A percentile compares a stretch with the other conserved stretches of the same genome.
Conservation (phyloP, 2,113 vertebrate genomes). For the Ameiurus melas region DNA sequence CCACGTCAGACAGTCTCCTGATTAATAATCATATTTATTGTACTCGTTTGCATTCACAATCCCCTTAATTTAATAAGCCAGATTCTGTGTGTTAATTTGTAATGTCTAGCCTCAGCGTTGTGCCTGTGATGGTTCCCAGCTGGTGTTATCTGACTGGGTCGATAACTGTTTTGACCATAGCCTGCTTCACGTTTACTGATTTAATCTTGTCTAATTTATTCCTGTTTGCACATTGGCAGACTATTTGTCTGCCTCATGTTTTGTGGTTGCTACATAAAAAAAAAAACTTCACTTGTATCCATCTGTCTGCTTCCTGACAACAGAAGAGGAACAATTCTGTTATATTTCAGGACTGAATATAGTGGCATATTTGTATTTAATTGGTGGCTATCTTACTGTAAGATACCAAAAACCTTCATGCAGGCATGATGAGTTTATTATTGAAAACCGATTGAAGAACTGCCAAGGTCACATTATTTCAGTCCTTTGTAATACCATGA, state of each 20-base stretch:
- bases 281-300: neutral
- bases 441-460: neutral
- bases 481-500: neutral
- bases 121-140: conserved; percentile 17
- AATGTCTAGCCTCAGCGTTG: neutral
- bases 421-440: conserved; percentile 21
- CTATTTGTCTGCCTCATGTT: neutral
- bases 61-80: neutral
- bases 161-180: conserved; percentile 10
- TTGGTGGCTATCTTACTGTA: conserved; percentile 16
- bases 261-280: neutral
- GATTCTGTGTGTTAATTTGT: neutral
- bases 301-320: conserved; percentile 9
- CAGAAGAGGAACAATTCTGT: neutral
- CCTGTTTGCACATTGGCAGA: neutral
- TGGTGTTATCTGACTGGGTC: neutral
- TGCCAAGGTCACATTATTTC: conserved; percentile 1
- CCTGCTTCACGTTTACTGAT: neutral
- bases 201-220: conserved; percentile 16
- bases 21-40: neutral
- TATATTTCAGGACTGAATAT: conserved; percentile 1
- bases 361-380: conserved; percentile 40
- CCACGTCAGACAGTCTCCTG: too few relatives aligned
- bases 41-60: neutral
- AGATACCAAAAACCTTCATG: conserved; percentile 10